Base-by-base conservation (phyloP, 2,888 invertebrate genomes). In the Cotesia congregata region DNA sequence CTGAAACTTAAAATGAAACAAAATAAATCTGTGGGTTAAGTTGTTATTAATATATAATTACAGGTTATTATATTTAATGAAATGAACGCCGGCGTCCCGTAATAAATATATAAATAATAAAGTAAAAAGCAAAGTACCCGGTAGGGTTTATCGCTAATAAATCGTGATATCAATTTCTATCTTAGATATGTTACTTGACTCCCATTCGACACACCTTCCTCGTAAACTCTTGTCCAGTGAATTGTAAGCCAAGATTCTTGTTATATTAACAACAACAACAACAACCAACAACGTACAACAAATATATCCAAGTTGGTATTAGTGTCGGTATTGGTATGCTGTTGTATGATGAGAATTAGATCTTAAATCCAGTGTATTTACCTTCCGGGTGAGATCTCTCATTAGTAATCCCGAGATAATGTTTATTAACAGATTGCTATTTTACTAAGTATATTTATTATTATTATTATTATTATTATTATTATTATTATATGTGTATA, bases 141-240 rank as follows among this genome's bases (percentile, higher is more conserved):
- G 50, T 50, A 50, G 50, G 3, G 64, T 40, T 38, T 64, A 72
- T 50, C 50, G 12, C 12, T 50, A 50, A 72, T 40, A 61, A 72
- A 72, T 40, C 41, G 59, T 40, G 77, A 79, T 79, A 80, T 79
- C 78, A 80, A 80, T 80, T 80, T 78, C 77, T 77, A 74, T 76
- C 68, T 69, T 60, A 74, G 72, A 72, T 67, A 76, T 76, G 67
- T 67, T 75, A 61, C 72, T 67, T 68, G 65, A 72, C 72, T 76
- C 68, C 67, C 72, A 72, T 76, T 76, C 76, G 76, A 79, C 80
- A 78, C 80, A 78, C 79, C 79, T 78, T 76, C 77, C 67, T 80
- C 78, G 73, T 77, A 79, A 77, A 79, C 69, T 59, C 70, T 73
- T 64, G 72, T 59, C 68, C 30, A 20, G 7, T 50, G 62, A 41